Evolutionary conservation across 2,888 invertebrate genomes (phyloP), one percentile per base, ranked within the genome.

Genomic region (Chromoteleia sp.): DNA sequence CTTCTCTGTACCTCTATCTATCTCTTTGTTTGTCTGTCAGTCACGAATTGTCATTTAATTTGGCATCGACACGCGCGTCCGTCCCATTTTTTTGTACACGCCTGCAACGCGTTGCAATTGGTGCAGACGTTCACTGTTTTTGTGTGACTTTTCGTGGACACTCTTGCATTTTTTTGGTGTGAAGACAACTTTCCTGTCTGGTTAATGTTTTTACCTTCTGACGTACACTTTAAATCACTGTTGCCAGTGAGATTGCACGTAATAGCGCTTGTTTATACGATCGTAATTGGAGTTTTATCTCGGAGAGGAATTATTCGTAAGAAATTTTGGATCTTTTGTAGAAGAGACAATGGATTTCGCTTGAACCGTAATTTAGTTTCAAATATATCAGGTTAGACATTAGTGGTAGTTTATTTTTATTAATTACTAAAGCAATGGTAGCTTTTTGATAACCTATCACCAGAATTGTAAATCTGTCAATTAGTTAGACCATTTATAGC

Each of bases 1-100:
- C 50, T 50, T 25, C 65, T 65, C 25, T 36, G 8, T 67, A 12
- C 48, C 45, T 78, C 30, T 67, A 21, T 63, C 30, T 77, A 29
- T 54, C 70, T 67, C n/a, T 65, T 10, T 59, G 43, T 39, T n/a
- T n/a, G 25, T 33, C 56, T 75, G 43, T 36, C 58, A 58, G 25
- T 68, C 56, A 45, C 56, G 68, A 52, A 54, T 45, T 50, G 48
- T 70, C 48, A 19, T 58, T 48, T 36, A 45, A 33, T 33, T 63
- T 61, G 50, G 48, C 33, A 68, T 56, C 56, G 52, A 56, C 56
- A 68, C 30, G 8, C 14, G 43, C 33, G 29, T 12, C 33, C 36
- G 41, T 52, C 30, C 25, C 33, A 29, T 19, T 25, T 29, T 48
- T 59, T 61, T 58, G 33, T 15, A 36, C 17, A 25, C 41, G 21